Evolutionary conservation across 2,888 invertebrate species (phyloP).

Genomic region (Sabatieria punctata): DNA sequence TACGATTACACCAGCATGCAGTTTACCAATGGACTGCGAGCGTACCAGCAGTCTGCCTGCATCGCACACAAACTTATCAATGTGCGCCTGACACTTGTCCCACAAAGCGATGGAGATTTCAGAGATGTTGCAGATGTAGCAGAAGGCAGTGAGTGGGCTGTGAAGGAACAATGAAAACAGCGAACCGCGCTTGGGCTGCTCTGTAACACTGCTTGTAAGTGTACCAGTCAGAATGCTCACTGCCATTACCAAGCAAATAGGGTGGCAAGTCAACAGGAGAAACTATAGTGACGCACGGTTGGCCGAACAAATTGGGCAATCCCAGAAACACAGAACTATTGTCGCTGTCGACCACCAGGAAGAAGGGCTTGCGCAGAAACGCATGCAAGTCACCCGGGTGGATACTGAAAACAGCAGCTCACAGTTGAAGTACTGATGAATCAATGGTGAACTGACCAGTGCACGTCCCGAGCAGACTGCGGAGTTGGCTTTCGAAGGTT

Average conservation of each 20-base stretch:
- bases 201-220: constrained; percentile 33
- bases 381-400: constrained; percentile 85
- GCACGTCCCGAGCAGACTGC: constrained; percentile 19
- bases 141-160: constrained; percentile 76
- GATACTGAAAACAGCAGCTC: constrained; percentile 36
- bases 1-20: background rate
- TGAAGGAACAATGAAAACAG: constrained; percentile 87
- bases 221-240: background rate
- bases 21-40: constrained; percentile 48
- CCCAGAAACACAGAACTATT: constrained; percentile 74
- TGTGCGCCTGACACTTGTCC: constrained; percentile 70
- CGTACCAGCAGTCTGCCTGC: constrained; percentile 63
- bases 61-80: constrained; percentile 74
- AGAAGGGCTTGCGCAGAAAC: constrained; percentile 74
- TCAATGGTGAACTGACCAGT: constrained; percentile 35
- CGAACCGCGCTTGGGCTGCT: constrained; percentile 52
- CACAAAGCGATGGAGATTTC: constrained; percentile 67
- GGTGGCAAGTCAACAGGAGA: constrained; percentile 78
- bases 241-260: background rate
- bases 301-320: constrained; percentile 75
- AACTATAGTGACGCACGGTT: constrained; percentile 77
- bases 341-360: constrained; percentile 83
- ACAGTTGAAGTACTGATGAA: constrained; percentile 1
- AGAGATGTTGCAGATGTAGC: constrained; percentile 70
- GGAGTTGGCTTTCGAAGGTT: background rate